Percentiles rank a stretch among this genome's conserved stretches.
These are phyloP conservation scores for Myotis findleyi DNA, from an alignment of 2,797 vertebrate genomes.

Conservation along the genomic window DNA sequence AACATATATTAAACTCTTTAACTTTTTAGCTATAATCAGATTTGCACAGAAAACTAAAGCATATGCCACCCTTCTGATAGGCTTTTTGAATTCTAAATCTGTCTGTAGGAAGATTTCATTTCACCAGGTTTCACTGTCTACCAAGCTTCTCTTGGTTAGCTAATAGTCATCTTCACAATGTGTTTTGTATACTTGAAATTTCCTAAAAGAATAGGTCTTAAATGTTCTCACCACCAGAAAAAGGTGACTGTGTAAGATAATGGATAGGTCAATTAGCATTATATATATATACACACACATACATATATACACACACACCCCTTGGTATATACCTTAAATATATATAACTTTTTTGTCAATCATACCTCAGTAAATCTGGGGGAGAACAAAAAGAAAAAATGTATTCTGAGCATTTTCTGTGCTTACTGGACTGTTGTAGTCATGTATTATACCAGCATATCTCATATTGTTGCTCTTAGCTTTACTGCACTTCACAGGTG, in stretches of 20 bases:
- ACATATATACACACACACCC: too few relatives aligned
- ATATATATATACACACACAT: background rate
- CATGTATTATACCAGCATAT: background rate
- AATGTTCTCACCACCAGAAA: background rate
- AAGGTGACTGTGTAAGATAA: background rate
- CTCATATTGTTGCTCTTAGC: background rate
- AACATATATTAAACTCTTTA: background rate
- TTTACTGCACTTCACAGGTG: background rate
- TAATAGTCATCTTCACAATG: background rate
- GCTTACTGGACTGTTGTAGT: background rate
- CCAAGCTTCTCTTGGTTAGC: background rate
- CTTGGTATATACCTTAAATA: background rate
- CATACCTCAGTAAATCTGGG: background rate
- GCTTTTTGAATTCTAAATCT: background rate
- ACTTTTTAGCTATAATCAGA: background rate
- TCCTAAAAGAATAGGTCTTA: background rate
- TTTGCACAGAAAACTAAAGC: background rate
- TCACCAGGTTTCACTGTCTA: conserved; percentile 1
- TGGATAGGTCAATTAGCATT: background rate
- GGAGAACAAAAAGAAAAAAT: background rate
- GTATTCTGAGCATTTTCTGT: background rate
- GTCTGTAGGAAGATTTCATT: background rate
- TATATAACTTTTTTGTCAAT: background rate
- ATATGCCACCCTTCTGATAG: background rate
- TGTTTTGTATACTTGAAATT: background rate